phyloP scores from a whole-genome alignment of 2,113 vertebrate genomes.

The Nanger granti region DNA sequence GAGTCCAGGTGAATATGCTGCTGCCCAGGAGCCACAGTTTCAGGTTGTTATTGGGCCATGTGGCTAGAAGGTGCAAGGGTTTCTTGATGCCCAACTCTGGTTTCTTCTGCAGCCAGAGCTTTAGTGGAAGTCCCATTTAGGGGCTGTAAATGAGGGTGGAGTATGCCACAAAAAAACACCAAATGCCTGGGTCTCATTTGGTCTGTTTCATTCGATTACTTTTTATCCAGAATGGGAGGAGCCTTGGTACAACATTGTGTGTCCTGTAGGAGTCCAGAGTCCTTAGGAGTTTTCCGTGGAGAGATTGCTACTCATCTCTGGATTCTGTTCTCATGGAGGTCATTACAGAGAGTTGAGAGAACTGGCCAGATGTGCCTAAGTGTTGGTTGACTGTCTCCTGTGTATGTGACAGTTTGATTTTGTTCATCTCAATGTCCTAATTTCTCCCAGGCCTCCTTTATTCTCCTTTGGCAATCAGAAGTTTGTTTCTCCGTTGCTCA shows the following conservation, averaged over 20 bases:
- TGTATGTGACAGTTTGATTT: not conserved
- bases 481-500: not conserved
- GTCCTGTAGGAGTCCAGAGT: not conserved
- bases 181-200: not conserved
- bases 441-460: not conserved
- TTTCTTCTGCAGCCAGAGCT: not conserved
- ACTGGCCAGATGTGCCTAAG: not conserved
- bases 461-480: not conserved
- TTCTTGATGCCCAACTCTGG: not conserved
- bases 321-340: not conserved
- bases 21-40: not conserved
- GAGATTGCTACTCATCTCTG: not conserved
- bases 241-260: not conserved
- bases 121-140: not conserved
- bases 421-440: rapidly evolving
- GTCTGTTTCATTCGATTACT: not conserved
- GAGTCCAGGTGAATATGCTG: not conserved
- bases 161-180: not conserved
- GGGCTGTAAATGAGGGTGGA: not conserved
- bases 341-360: not conserved
- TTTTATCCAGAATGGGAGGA: not conserved
- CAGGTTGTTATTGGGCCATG: not conserved
- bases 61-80: not conserved
- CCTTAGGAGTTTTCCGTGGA: not conserved
- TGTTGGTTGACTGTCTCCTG: not conserved